phyloP scores from a whole-genome alignment of 2,888 invertebrate genomes.

The Megastigmus dorsalis region DNA sequence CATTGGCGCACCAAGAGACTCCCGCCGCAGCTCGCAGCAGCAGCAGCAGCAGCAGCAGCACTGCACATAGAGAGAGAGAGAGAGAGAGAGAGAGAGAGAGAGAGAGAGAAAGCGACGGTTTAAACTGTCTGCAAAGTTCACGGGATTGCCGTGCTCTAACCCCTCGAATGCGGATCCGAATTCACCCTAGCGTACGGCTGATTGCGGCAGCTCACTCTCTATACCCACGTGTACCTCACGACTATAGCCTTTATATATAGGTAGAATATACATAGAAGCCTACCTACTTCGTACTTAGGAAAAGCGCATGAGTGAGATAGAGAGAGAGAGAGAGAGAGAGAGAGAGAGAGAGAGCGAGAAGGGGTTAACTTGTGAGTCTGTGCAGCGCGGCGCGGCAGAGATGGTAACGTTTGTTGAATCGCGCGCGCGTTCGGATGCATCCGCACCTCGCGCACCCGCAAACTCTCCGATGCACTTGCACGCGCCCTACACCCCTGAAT shows the following conservation, averaged over 20 bases:
- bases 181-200: slow-evolving; percentile 42
- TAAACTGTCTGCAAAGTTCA: slow-evolving; percentile 48
- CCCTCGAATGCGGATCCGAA: slow-evolving; percentile 4
- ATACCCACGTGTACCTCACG: too few species aligned
- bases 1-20: neutral
- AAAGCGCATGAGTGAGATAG: neutral
- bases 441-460: slow-evolving; percentile 3
- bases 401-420: slow-evolving; percentile 39
- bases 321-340: neutral
- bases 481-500: neutral
- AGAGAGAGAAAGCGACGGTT: neutral
- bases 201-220: slow-evolving; percentile 28
- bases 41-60: too few species aligned
- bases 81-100: neutral
- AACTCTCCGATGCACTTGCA: neutral
- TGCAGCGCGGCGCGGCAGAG: too few species aligned
- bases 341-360: neutral
- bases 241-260: neutral
- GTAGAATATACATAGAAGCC: neutral
- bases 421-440: slow-evolving; percentile 13
- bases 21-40: neutral
- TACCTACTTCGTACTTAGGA: slow-evolving; percentile 18
- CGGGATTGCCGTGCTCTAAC: neutral
- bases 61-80: neutral
- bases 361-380: slow-evolving; percentile 14